Evolutionary conservation across 2,888 invertebrate genomes (phyloP).

Genomic region (Lithophane semibrunnea): DNA sequence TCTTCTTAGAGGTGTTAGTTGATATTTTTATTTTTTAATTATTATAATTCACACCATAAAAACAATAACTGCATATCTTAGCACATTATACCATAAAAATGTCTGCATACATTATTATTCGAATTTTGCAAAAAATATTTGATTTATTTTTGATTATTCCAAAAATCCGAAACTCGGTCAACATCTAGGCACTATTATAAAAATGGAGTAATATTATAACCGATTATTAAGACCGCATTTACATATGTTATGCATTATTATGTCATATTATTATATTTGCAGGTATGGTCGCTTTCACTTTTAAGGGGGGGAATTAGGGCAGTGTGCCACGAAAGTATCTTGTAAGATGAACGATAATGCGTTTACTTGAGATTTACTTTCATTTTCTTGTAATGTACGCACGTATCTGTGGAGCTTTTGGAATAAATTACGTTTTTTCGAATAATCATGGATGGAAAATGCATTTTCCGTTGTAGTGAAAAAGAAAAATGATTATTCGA

Average conservation of each 20-base stretch:
- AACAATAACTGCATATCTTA: not conserved
- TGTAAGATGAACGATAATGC: slow-evolving; percentile 49
- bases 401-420: slow-evolving; percentile 23
- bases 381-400: slow-evolving; percentile 37
- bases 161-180: slow-evolving; percentile 36
- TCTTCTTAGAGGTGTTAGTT: rapidly evolving
- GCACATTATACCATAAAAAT: not conserved
- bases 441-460: slow-evolving; percentile 20
- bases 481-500: not conserved
- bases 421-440: not conserved
- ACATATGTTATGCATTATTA: slow-evolving; percentile 76
- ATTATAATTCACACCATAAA: not conserved
- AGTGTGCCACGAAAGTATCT: slow-evolving; percentile 73
- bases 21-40: not conserved
- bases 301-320: slow-evolving; percentile 73
- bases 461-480: not conserved
- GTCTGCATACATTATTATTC: not conserved
- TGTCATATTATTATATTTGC: slow-evolving; percentile 75
- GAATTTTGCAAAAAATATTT: not conserved
- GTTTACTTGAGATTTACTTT: slow-evolving; percentile 59
- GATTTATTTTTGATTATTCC: not conserved
- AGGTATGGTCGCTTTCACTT: slow-evolving; percentile 78
- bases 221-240: slow-evolving; percentile 45
- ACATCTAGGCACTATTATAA: slow-evolving; percentile 2
- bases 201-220: slow-evolving; percentile 44